These are phyloP conservation scores for Chirona hameri DNA, from an alignment of 2,888 invertebrate species.

Conservation along the genomic window DNA sequence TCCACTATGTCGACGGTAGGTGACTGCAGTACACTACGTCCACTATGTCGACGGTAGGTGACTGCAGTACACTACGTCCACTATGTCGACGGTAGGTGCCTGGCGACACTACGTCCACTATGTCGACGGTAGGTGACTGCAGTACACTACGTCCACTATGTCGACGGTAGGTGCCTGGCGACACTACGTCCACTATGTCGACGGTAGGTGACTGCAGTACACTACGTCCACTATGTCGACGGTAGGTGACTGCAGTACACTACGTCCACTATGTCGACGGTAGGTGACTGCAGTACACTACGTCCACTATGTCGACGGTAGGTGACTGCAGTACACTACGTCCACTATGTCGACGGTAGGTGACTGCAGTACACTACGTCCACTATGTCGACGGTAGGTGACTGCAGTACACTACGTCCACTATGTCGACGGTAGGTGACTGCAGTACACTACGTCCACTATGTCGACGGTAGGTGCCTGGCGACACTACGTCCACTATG, in stretches of 20 bases:
- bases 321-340: too few relatives aligned
- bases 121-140: constrained; percentile 65
- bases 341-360: constrained; percentile 68
- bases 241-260: too few relatives aligned
- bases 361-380: constrained; percentile 60
- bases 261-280: constrained; percentile 80
- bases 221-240: too few relatives aligned
- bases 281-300: constrained; percentile 60
- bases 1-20: too few relatives aligned
- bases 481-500: constrained; percentile 78
- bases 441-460: constrained; percentile 55
- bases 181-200: constrained; percentile 80
- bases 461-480: constrained; percentile 53
- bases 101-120: constrained; percentile 85
- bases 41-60: constrained; percentile 66
- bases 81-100: constrained; percentile 43
- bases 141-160: constrained; percentile 51
- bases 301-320: too few relatives aligned
- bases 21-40: constrained; percentile 80
- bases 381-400: too few relatives aligned
- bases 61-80: constrained; percentile 59
- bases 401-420: constrained; percentile 78
- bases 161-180: constrained; percentile 59
- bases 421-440: constrained; percentile 67
- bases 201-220: constrained; percentile 65